phyloP scores from a whole-genome alignment of 2,888 invertebrate genomes.

The Sthenelais limicola region DNA sequence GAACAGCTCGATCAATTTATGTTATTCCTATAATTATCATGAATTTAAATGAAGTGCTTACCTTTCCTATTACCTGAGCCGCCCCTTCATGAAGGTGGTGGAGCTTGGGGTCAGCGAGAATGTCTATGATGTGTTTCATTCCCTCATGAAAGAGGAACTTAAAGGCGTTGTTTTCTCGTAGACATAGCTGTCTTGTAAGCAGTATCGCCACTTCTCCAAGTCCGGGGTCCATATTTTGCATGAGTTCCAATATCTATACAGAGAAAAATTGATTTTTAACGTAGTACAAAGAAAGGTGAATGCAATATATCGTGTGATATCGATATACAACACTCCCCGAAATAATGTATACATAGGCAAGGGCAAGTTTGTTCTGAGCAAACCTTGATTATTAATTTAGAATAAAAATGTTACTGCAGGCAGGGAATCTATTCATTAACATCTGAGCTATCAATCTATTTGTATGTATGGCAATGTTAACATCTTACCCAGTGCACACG shows the following conservation, averaged over 20 bases:
- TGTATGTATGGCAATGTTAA: no score
- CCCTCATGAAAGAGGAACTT: slow-evolving; percentile 36
- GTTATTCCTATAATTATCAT: no score
- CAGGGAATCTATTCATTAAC: no score
- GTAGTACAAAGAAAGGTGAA: not conserved
- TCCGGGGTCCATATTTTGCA: not conserved
- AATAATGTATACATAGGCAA: no score
- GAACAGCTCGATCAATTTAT: no score
- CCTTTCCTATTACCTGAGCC: slow-evolving; percentile 34
- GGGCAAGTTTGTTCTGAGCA: no score
- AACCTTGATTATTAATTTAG: no score
- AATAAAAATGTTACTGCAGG: no score
- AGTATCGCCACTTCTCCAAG: slow-evolving; percentile 16
- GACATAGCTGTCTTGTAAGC: slow-evolving; percentile 10
- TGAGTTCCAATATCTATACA: slow-evolving; percentile 12
- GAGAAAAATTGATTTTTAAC: not conserved
- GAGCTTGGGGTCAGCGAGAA: not conserved
- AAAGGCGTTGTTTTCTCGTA: slow-evolving; percentile 23
- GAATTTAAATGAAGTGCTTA: no score
- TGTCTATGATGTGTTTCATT: slow-evolving; percentile 9
- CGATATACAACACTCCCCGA: no score
- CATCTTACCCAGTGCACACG: no score
- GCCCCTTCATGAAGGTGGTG: slow-evolving; percentile 36
- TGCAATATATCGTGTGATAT: not conserved
- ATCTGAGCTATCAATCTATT: no score